Conservation (phyloP, 2,888 invertebrate genomes). For the Eilema griseolum region DNA sequence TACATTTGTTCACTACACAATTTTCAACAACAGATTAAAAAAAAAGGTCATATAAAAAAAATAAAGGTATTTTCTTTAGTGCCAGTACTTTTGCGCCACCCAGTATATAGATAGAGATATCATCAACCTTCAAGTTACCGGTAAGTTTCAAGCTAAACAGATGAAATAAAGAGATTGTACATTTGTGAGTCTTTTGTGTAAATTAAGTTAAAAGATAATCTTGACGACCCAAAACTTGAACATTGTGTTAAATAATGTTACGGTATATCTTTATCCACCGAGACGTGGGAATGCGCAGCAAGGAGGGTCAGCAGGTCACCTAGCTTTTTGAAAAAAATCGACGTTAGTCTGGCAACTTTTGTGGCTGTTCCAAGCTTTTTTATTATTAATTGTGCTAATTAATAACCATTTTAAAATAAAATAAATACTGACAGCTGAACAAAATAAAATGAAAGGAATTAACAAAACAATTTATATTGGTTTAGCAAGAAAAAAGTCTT, state of each 20-base stretch:
- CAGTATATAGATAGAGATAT: neutral
- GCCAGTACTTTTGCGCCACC: too few species aligned
- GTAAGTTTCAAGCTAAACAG: neutral
- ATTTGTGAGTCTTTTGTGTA: neutral
- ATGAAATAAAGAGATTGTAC: neutral
- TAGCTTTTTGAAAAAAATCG: slow-evolving; percentile 16
- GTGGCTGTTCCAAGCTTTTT: neutral
- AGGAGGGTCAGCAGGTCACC: slow-evolving; percentile 58
- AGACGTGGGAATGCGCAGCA: slow-evolving; percentile 58
- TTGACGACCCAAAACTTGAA: slow-evolving; percentile 55
- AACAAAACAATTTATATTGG: neutral
- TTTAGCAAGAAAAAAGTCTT: neutral
- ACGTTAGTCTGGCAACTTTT: slow-evolving; percentile 19
- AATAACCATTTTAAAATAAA: too few species aligned
- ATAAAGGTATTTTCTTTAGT: too few species aligned
- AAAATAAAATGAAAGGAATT: too few species aligned
- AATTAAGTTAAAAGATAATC: slow-evolving; percentile 49
- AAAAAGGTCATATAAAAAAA: too few species aligned
- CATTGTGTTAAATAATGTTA: slow-evolving; percentile 64
- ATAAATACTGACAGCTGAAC: too few species aligned
- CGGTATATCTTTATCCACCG: slow-evolving; percentile 50
- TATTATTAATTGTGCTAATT: too few species aligned
- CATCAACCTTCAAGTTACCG: neutral
- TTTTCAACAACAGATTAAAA: too few species aligned
- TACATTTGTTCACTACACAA: too few species aligned